Base-by-base conservation (phyloP, 1,140 invertebrate species). In the Heterodera schachtii region DNA sequence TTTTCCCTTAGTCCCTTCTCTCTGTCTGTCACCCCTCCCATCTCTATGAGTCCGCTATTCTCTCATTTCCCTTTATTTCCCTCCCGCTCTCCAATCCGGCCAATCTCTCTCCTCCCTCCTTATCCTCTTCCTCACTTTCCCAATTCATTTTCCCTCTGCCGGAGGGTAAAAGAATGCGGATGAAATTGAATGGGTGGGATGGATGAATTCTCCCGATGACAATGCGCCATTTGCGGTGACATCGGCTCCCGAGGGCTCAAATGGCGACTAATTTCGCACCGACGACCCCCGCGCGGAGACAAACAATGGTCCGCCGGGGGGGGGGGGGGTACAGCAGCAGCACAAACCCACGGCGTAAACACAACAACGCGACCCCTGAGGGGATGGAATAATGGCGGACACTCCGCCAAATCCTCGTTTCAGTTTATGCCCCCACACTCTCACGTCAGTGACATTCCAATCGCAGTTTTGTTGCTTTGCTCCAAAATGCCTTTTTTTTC, bases 111-210 rank as follows among this genome's bases (percentile, higher is more conserved):
- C 49, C 31, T 31, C 31, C 31, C 31, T 31, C 1, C 31, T 31
- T 1, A 0, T 31, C 31, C 1, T 31, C 31, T 31, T 31, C 31
- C 31, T 31, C 31, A 31, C 31, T 31, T 52, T 60, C 57, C 19
- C 57, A 11, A 64, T 64, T 64, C 16, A n/a, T 64, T 64, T 19
- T 19, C 57, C 57, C 57, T 19, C 16, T 19, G 11, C 57, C 57
- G 11, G 57, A 64, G 57, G 57, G 57, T 64, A 19, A 64, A 64
- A 64, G 57, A 64, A 64, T 64, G 57, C 57, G 57, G 57, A 64
- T 64, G 57, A 64, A 64, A 64, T 64, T 64, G 57, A 64, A 64
- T 64, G 57, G 57, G 57, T 64, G 57, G 57, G 57, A 64, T 64
- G 11, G 57, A 64, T 64, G 57, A 16, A 64, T 64, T 64, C 57